Conservation (phyloP, 2,888 invertebrate species). For the Rhogogaster chlorosoma region DNA sequence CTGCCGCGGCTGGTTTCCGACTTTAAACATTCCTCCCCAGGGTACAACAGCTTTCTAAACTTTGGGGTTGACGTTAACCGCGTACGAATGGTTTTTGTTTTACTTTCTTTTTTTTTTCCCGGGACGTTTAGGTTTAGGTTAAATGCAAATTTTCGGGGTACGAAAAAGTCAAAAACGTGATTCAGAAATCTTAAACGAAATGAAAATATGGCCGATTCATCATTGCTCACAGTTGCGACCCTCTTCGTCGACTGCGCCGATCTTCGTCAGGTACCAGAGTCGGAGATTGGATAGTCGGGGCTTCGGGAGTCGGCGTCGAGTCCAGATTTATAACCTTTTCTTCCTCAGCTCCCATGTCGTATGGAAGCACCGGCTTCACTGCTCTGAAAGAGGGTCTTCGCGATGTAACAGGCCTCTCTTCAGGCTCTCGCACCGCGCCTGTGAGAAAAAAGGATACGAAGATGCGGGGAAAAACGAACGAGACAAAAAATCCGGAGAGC, state of each 20-base stretch:
- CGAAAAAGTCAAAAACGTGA: neutral
- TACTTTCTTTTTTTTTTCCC: neutral
- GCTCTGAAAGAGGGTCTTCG: slow-evolving; percentile 77
- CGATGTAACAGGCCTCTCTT: slow-evolving; percentile 62
- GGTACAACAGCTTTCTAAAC: slow-evolving; percentile 21
- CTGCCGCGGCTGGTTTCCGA: neutral
- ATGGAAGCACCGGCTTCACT: slow-evolving; percentile 70
- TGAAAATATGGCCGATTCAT: neutral
- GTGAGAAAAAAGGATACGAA: neutral
- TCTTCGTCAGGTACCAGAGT: slow-evolving; percentile 87
- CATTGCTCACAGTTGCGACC: slow-evolving; percentile 89
- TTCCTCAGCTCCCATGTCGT: slow-evolving; percentile 71
- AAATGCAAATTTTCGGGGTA: neutral
- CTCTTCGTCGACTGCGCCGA: slow-evolving; percentile 87
- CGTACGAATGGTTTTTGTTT: neutral
- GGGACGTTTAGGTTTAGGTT: neutral
- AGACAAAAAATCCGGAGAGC: neutral
- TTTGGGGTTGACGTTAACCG: slow-evolving; percentile 4
- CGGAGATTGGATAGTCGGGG: slow-evolving; percentile 82
- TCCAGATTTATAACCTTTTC: slow-evolving; percentile 74
- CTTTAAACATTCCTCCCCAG: slow-evolving; percentile 8
- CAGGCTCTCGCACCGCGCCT: slow-evolving; percentile 68
- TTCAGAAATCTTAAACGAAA: neutral
- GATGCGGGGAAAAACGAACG: neutral
- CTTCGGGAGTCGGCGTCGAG: slow-evolving; percentile 62